Evolutionary conservation across 2,113 vertebrate genomes (phyloP).

Genomic region (Nibea albiflora): DNA sequence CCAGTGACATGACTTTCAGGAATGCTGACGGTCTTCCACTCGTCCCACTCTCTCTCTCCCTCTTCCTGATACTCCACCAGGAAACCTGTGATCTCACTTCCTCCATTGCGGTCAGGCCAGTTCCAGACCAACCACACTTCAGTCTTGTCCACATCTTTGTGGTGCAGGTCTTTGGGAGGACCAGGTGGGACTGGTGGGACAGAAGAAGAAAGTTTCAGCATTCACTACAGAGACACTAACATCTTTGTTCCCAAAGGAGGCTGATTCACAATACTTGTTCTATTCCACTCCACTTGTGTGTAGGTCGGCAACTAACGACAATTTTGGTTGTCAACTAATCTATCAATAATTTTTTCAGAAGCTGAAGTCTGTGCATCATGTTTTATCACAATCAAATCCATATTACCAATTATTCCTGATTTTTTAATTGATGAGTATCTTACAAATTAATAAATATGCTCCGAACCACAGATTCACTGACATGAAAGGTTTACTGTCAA

Average conservation of each 20-base stretch:
- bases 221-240: background rate
- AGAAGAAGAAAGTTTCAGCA: background rate
- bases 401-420: too few species aligned
- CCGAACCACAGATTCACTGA: too few species aligned
- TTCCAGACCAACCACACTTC: slow-evolving; percentile 97
- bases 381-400: too few species aligned
- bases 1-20: slow-evolving; percentile 95
- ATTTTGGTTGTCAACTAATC: too few species aligned
- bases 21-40: slow-evolving; percentile 95
- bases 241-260: background rate
- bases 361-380: too few species aligned
- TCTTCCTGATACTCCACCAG: slow-evolving; percentile 98
- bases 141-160: slow-evolving; percentile 95
- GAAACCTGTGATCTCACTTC: slow-evolving; percentile 97
- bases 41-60: slow-evolving; percentile 91
- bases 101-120: slow-evolving; percentile 96
- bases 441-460: too few species aligned
- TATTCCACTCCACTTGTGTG: too few species aligned
- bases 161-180: slow-evolving; percentile 97
- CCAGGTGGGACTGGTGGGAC: slow-evolving; percentile 91
- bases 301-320: too few species aligned
- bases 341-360: too few species aligned
- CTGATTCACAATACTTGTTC: background rate
- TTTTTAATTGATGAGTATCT: too few species aligned
- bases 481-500: too few species aligned